A percentile compares a stretch with the other conserved stretches of the same genome.
phyloP scores from a whole-genome alignment of 2,797 vertebrate species.

The Chlorospingus flavigularis region DNA sequence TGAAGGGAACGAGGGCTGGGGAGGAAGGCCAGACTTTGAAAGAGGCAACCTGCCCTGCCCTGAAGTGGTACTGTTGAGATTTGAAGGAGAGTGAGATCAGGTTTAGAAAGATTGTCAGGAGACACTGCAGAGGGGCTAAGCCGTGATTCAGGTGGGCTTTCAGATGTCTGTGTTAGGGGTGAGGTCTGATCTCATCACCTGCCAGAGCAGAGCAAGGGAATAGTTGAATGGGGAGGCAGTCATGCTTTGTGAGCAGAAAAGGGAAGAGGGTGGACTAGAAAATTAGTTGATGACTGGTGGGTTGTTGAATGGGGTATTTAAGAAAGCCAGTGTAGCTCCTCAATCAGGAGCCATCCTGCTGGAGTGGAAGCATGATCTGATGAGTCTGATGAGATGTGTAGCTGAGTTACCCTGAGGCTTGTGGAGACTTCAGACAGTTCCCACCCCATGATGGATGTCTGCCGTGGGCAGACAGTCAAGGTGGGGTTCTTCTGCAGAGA shows the following conservation, averaged over 20 bases:
- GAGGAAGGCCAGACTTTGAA: neutral
- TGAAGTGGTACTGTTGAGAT: neutral
- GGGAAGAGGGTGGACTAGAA: neutral
- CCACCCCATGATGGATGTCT: neutral
- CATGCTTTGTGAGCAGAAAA: neutral
- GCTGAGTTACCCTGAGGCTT: conserved; percentile 49
- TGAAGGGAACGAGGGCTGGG: neutral
- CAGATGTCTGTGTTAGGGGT: neutral
- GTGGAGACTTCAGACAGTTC: conserved; percentile 34
- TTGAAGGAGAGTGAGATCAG: neutral
- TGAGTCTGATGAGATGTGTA: conserved; percentile 26
- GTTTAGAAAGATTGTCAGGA: neutral
- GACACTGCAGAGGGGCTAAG: neutral
- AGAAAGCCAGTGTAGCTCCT: neutral
- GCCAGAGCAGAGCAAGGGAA: neutral
- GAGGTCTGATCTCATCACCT: neutral
- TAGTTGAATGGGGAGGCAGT: neutral
- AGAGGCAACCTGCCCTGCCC: neutral
- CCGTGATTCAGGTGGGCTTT: neutral
- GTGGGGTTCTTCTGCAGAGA: conserved; percentile 1
- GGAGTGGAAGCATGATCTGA: neutral
- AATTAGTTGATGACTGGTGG: neutral
- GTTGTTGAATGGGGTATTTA: neutral
- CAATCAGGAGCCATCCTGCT: neutral
- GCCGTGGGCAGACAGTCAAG: neutral